These are phyloP conservation scores for Cyprinus carpio DNA, from an alignment of 2,113 vertebrate genomes.

Conservation along the genomic window DNA sequence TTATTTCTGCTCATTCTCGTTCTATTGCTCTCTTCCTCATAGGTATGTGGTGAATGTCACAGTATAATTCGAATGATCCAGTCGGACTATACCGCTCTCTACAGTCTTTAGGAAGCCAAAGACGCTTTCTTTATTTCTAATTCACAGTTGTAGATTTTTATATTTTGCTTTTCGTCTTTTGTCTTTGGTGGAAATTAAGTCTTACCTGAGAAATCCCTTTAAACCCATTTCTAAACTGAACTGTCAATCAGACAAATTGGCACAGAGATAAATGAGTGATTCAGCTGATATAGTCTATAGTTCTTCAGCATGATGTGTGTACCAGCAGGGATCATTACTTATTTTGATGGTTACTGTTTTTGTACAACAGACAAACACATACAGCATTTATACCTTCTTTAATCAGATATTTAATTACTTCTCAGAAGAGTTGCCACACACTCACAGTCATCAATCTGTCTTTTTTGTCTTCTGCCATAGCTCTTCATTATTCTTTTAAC, in stretches of 20 bases:
- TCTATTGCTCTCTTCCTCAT: slow-evolving; percentile 4
- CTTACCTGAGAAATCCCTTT: not conserved
- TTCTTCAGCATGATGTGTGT: not conserved
- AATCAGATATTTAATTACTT: not conserved
- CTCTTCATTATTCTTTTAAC: not conserved
- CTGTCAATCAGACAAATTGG: not conserved
- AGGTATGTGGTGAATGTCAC: not conserved
- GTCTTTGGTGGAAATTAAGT: not conserved
- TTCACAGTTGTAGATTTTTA: not conserved
- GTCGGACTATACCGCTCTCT: not conserved
- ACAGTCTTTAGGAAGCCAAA: not conserved
- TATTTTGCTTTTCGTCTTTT: not conserved
- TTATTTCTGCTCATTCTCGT: not conserved
- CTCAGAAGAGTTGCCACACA: not conserved
- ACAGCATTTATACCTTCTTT: not conserved
- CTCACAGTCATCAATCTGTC: not conserved
- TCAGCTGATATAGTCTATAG: not conserved
- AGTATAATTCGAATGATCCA: not conserved
- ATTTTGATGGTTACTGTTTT: not conserved
- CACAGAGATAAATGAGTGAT: not conserved
- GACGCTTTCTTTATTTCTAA: not conserved
- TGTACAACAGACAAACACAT: too few species aligned
- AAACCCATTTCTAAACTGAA: slow-evolving; percentile 2
- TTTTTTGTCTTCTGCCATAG: not conserved
- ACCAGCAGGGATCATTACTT: not conserved